These are phyloP conservation scores for Eumerus sabulonum DNA, from an alignment of 2,888 invertebrate genomes.

Conservation along the genomic window DNA sequence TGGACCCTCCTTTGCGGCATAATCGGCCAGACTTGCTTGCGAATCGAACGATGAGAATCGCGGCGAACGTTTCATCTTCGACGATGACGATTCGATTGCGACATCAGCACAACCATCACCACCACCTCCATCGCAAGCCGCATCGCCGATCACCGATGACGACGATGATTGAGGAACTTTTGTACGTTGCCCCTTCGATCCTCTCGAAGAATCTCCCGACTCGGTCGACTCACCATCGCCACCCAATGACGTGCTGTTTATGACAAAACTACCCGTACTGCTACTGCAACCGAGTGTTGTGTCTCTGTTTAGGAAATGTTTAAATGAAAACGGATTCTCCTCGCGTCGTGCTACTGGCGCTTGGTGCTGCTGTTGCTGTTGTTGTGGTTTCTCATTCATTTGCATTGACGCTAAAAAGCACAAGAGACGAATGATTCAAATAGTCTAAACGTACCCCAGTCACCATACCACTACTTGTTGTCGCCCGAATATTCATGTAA, in stretches of 20 bases:
- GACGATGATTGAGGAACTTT: conserved; percentile 82
- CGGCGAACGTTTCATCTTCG: conserved; percentile 79
- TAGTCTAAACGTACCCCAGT: conserved; percentile 1
- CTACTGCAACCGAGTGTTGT: conserved; percentile 70
- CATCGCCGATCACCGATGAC: conserved; percentile 71
- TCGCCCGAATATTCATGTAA: conserved; percentile 73
- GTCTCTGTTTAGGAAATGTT: conserved; percentile 89
- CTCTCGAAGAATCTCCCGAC: conserved; percentile 66
- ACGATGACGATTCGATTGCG: conserved; percentile 69
- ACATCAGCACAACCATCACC: conserved; percentile 59
- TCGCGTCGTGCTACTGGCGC: conserved; percentile 48
- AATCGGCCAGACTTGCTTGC: conserved; percentile 79
- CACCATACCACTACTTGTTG: conserved; percentile 59
- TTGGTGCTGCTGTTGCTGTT: conserved; percentile 17
- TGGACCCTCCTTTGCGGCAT: conserved; percentile 69
- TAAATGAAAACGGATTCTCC: conserved; percentile 89
- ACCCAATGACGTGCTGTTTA: conserved; percentile 43
- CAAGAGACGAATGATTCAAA: no score
- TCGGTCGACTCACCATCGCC: conserved; percentile 37
- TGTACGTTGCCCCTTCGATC: conserved; percentile 86
- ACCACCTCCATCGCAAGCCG: conserved; percentile 31
- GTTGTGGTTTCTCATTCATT: no score
- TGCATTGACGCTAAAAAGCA: no score
- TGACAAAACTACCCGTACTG: conserved; percentile 57
- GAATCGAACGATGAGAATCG: conserved; percentile 79